Evolutionary conservation across 1,140 invertebrate species (phyloP).

Genomic region (Caenorhabditis briggsae): DNA sequence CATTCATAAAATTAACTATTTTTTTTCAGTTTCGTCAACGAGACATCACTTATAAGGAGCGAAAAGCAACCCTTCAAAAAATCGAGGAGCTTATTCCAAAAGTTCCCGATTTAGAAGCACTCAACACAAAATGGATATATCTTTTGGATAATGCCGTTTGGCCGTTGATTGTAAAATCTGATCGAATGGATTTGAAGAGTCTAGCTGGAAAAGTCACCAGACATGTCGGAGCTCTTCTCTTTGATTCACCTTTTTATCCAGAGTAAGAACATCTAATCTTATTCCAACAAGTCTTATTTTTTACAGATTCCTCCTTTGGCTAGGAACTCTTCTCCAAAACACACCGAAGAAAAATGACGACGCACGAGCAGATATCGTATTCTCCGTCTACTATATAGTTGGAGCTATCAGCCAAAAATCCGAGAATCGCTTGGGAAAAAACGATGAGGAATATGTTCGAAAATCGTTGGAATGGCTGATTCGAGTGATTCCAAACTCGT

Average conservation of each 20-base stretch:
- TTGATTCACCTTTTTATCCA: neutral
- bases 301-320: slow-evolving; percentile 5
- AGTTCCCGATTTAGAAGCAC: neutral
- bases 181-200: neutral
- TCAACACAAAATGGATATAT: neutral
- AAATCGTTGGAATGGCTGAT: slow-evolving; percentile 40
- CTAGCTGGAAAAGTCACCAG: slow-evolving; percentile 11
- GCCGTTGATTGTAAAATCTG: neutral
- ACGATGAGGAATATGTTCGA: neutral
- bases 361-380: slow-evolving; percentile 15
- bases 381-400: slow-evolving; percentile 19
- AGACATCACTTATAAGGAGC: slow-evolving; percentile 9
- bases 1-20: neutral
- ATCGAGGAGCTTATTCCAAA: slow-evolving; percentile 32
- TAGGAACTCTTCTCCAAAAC: neutral
- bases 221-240: slow-evolving; percentile 8
- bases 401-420: slow-evolving; percentile 36
- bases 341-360: neutral
- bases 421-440: neutral
- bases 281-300: neutral
- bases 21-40: slow-evolving; percentile 27
- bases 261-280: neutral
- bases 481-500: slow-evolving; percentile 21
- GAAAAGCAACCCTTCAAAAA: neutral
- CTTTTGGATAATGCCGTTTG: slow-evolving; percentile 1